phyloP scores from a whole-genome alignment of 1,140 invertebrate species.

The Dreissena rostriformis region DNA sequence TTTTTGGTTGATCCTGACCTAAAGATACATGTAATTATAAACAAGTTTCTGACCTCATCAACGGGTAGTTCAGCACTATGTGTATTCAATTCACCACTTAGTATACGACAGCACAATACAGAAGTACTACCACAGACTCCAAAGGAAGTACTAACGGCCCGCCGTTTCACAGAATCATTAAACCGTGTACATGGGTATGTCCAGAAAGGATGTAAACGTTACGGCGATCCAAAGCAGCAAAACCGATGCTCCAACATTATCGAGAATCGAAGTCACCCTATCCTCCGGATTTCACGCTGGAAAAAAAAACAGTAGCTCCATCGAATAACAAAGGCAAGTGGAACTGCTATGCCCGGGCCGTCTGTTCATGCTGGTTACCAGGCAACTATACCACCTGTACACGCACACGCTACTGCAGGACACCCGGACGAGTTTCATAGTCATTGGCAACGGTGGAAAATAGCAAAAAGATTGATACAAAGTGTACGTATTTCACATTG shows the following conservation, averaged over 20 bases:
- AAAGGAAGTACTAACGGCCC: too few relatives aligned
- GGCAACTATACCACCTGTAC: not conserved
- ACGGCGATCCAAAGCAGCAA: constrained; percentile 21
- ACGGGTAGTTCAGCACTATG: too few relatives aligned
- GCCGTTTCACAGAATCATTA: not conserved
- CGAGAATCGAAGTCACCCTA: not conserved
- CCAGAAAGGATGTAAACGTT: constrained; percentile 13
- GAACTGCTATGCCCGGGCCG: too few relatives aligned
- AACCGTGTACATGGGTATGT: constrained; percentile 23
- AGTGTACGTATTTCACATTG: constrained; percentile 8
- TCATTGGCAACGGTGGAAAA: not conserved
- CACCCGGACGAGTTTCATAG: not conserved
- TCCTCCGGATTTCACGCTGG: not conserved
- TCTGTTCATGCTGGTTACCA: not conserved
- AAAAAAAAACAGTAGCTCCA: too few relatives aligned
- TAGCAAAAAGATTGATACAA: constrained; percentile 18
- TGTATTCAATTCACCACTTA: too few relatives aligned
- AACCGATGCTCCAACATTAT: constrained; percentile 36
- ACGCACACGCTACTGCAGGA: not conserved
- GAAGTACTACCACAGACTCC: too few relatives aligned
- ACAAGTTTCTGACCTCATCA: too few relatives aligned
- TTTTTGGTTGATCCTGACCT: too few relatives aligned
- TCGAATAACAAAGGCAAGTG: not conserved
- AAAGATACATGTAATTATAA: too few relatives aligned
- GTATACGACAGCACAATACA: too few relatives aligned